A percentile compares a stretch with the other conserved stretches of the same genome.
Conservation (phyloP, 2,113 vertebrate genomes). For the Cinclus cinclus region DNA sequence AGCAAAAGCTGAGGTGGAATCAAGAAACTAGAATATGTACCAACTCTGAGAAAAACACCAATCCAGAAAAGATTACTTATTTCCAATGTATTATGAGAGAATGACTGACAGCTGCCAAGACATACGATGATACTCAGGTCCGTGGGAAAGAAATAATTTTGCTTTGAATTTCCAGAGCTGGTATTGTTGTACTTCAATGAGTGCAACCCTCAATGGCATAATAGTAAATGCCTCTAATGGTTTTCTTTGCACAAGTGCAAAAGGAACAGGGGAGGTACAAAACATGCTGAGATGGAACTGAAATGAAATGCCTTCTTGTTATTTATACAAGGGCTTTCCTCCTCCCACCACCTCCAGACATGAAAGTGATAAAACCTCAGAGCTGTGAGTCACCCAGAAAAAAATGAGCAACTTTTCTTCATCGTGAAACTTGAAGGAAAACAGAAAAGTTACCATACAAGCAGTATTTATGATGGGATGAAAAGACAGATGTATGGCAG, state of each 20-base stretch:
- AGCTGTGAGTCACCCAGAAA: not conserved
- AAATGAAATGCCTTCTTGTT: conserved; percentile 8
- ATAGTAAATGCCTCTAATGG: not conserved
- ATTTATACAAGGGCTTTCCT: conserved; percentile 5
- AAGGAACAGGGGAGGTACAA: not conserved
- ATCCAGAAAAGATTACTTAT: not conserved
- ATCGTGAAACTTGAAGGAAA: not conserved
- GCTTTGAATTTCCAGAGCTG: not conserved
- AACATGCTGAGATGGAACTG: not conserved
- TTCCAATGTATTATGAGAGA: not conserved
- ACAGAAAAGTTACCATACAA: not conserved
- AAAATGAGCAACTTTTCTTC: conserved; percentile 30
- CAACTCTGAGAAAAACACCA: not conserved
- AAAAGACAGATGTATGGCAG: not conserved
- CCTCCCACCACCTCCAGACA: conserved; percentile 31
- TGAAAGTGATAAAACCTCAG: not conserved
- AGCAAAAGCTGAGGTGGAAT: not conserved
- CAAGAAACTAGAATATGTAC: not conserved
- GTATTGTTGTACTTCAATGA: not conserved
- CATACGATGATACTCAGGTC: not conserved
- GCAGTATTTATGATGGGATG: not conserved
- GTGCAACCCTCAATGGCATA: not conserved
- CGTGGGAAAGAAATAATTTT: not conserved
- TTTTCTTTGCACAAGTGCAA: not conserved
- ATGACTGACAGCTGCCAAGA: not conserved